phyloP scores from a whole-genome alignment of 2,113 vertebrate species.

The Pollimyrus isidori region DNA sequence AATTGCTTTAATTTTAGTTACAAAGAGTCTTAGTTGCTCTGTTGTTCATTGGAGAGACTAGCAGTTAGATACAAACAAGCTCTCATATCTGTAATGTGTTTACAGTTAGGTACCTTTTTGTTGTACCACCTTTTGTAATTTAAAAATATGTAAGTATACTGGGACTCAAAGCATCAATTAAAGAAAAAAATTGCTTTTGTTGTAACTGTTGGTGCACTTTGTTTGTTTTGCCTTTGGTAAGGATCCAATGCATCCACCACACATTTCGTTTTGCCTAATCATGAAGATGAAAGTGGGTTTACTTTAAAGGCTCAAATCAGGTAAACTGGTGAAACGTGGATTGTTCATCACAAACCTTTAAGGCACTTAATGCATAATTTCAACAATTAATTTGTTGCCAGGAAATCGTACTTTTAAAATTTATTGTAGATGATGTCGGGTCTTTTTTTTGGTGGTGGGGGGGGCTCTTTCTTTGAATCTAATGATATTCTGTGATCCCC shows the following conservation, averaged over 20 bases:
- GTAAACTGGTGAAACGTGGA: background rate
- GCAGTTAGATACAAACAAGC: background rate
- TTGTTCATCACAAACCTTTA: background rate
- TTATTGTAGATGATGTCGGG: background rate
- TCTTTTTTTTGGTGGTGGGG: conserved; percentile 33
- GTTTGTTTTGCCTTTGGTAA: background rate
- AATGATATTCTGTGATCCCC: conserved; percentile 55
- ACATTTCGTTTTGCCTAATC: background rate
- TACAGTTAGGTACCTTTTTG: background rate
- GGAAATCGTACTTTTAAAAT: background rate
- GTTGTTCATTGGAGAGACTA: background rate
- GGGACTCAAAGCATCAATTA: background rate
- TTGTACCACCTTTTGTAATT: background rate
- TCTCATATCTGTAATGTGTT: background rate
- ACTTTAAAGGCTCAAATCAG: background rate
- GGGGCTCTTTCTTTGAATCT: conserved; percentile 48
- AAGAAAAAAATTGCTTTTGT: background rate
- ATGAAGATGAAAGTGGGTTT: background rate
- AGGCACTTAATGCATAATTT: background rate
- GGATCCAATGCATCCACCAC: background rate
- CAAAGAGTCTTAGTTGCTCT: background rate
- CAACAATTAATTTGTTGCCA: background rate
- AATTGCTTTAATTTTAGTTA: background rate
- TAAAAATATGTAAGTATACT: background rate
- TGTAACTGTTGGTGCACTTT: background rate